Base-by-base conservation (phyloP, 2,888 invertebrate genomes). In the Drosophila siamana region DNA sequence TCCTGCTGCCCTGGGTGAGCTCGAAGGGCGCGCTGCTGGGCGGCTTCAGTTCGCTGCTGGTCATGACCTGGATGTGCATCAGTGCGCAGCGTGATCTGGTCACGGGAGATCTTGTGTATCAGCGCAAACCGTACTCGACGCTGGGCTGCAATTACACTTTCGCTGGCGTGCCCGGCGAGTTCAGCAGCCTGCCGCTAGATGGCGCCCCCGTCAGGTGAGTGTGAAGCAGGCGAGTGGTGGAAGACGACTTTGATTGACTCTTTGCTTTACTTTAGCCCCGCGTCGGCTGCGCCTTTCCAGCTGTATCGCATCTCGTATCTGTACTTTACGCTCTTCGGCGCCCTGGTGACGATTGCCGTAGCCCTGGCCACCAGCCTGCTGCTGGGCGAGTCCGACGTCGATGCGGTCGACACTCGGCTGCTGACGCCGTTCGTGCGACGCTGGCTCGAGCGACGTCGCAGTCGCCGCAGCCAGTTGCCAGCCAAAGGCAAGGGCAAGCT, bases 231-330 rank as follows among this genome's bases (percentile, higher is more conserved):
- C 19, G n/a, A n/a, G n/a, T n/a, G n/a, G n/a, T n/a, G n/a, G n/a
- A n/a, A n/a, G n/a, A n/a, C n/a, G n/a, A n/a, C n/a, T n/a, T n/a
- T 19, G 19, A 19, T 19, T 3, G 19, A 19, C 26, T 13, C 7
- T 16, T 16, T 16, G 4, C 16, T 16, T 11, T 16, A 1, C 1
- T 9, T 41, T 28, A 91, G 90, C 24, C 74, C 80, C 22, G 78
- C 79, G 0, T 76, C 88, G n/a, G 77, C 81, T 24, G 78, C 78
- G 0, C 82, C 89, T 1, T 92, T 92, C 30, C 86, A 89, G 60
- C 90, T 96, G 22, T 95, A 95, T 72, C 95, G 95, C 43, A 93
- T 96, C 7, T 96, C 96, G 0, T 96, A 96, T 91, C 93, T 96
- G 88, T 96, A 96, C 95, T 96, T 96, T 81, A 96, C 96, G 0